Percentiles rank a stretch among this genome's conserved stretches.
These are phyloP conservation scores for Autographa pulchrina DNA, from an alignment of 2,888 invertebrate genomes.

Conservation along the genomic window DNA sequence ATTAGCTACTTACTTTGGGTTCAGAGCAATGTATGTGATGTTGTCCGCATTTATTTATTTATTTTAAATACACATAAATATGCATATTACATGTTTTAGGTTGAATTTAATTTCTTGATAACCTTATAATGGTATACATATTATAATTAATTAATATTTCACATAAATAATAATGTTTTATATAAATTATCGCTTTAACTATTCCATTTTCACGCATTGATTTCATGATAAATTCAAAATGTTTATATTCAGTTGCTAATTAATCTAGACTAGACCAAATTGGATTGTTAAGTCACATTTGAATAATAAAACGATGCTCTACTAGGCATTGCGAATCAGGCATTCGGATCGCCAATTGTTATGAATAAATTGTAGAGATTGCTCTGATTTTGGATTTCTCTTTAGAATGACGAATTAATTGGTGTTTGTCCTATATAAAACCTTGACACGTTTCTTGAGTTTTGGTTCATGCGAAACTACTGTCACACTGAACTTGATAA, in stretches of 20 bases:
- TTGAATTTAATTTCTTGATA: too few relatives aligned
- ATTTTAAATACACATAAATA: too few relatives aligned
- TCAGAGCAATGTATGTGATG: too few relatives aligned
- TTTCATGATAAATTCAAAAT: not conserved
- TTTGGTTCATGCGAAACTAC: too few relatives aligned
- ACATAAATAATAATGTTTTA: not conserved
- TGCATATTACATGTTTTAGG: too few relatives aligned
- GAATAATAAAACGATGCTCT: not conserved
- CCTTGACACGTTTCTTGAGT: too few relatives aligned
- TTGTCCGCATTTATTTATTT: too few relatives aligned
- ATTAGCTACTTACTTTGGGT: too few relatives aligned
- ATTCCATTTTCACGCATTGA: not conserved
- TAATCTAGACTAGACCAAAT: slow-evolving; percentile 5
- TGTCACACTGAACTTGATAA: too few relatives aligned
- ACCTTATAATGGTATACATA: too few relatives aligned
- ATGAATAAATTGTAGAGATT: not conserved
- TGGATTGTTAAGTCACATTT: slow-evolving; percentile 6
- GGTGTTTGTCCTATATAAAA: not conserved
- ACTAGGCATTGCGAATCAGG: not conserved
- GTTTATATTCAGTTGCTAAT: not conserved
- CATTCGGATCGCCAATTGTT: not conserved
- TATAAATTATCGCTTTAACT: not conserved
- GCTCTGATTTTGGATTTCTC: not conserved
- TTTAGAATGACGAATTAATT: not conserved
- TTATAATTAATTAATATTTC: too few relatives aligned